Evolutionary conservation across 2,797 vertebrate species (phyloP), one percentile per base, ranked within the genome.

Genomic region (Enteromius viviparus): DNA sequence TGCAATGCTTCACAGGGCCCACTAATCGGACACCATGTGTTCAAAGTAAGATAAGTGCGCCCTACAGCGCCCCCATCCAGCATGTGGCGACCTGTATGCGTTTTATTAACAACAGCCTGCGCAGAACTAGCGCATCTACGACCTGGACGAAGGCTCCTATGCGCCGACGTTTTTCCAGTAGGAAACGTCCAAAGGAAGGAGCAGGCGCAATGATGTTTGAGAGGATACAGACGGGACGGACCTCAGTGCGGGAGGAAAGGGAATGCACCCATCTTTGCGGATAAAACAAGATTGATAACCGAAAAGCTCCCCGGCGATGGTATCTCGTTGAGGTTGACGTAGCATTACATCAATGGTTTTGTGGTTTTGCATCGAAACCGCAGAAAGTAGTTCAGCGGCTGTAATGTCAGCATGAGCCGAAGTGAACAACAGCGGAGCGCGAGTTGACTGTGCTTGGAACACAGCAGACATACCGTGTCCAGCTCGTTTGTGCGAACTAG

Each of bases 181-280:
- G 89, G 89, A 76, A 88, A 90, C 89, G 89, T 89, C 81, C 88
- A 91, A 75, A 86, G 89, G 86, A 86, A 78, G 68, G 88, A 88
- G 88, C 88, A 89, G 71, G 89, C 90, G 89, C 90, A 87, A 58
- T 89, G 88, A 64, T 84, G 82, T 83, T 70, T 65, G 71, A 80
- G 69, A 86, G 85, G 90, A 91, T 83, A 69, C 87, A 83, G 76
- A 79, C 90, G 87, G 90, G 92, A 93, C 90, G 89, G 89, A 90
- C 85, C 85, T 86, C 86, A 37, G 82, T 17, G 79, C 83, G 45
- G 83, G 77, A 86, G 85, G 70, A 86, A 82, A 79, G 84, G 88
- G 78, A 81, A 53, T 87, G 65, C 82, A 85, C 47, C 64, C 76
- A 79, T 74, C 84, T 84, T 68, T 78, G 87, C 58, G 80, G 72